These are phyloP conservation scores for Halichoerus grypus DNA, from an alignment of 2,113 vertebrate species.

Conservation along the genomic window DNA sequence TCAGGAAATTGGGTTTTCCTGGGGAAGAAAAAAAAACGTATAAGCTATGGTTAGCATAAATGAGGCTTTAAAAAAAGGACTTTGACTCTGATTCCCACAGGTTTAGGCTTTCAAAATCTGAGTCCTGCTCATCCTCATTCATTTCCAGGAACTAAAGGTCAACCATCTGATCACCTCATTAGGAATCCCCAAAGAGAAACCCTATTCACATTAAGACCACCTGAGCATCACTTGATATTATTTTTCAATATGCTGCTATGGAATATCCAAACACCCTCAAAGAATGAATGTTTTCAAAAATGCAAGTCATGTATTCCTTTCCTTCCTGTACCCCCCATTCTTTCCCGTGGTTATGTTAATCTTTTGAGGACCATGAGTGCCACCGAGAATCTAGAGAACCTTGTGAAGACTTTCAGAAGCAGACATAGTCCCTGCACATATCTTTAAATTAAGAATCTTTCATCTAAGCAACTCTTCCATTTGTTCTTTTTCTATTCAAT, in stretches of 20 bases:
- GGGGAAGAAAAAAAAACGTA: neutral
- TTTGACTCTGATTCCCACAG: neutral
- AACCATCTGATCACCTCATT: neutral
- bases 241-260: neutral
- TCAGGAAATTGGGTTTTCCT: constrained; percentile 40
- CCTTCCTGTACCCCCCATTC: neutral
- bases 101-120: neutral
- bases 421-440: neutral
- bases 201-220: neutral
- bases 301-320: neutral
- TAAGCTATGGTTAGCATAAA: neutral
- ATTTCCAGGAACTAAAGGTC: neutral
- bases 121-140: neutral
- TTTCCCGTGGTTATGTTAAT: neutral
- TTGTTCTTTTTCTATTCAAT: neutral
- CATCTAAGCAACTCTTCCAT: neutral
- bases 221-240: neutral
- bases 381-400: neutral
- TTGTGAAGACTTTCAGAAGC: neutral
- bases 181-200: neutral
- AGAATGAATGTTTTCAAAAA: constrained; percentile 24
- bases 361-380: neutral
- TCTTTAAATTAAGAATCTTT: neutral
- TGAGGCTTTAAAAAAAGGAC: neutral
- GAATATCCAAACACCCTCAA: neutral